phyloP scores from a whole-genome alignment of 2,888 invertebrate genomes.

The Saturnia pavonia region DNA sequence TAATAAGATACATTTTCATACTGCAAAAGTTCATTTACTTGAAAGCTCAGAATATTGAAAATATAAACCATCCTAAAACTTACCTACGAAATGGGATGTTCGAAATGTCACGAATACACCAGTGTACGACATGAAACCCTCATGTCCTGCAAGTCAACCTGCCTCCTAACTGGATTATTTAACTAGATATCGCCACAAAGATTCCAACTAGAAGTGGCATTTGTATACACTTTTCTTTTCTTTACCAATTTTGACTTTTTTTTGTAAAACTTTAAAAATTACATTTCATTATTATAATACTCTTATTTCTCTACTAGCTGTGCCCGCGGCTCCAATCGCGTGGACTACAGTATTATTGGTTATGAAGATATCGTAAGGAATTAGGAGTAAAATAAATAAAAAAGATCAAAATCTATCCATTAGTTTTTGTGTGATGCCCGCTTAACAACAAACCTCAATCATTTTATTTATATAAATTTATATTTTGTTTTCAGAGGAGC shows the following conservation, averaged over 20 bases:
- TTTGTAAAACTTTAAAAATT: too few relatives aligned
- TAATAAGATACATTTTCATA: not conserved
- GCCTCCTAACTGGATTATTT: slow-evolving; percentile 61
- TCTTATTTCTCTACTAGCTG: too few relatives aligned
- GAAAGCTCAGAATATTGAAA: slow-evolving; percentile 28
- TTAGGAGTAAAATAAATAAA: too few relatives aligned
- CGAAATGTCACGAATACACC: slow-evolving; percentile 46
- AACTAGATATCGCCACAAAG: slow-evolving; percentile 30
- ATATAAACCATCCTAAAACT: slow-evolving; percentile 29
- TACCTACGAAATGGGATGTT: slow-evolving; percentile 48
- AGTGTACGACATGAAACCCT: slow-evolving; percentile 49
- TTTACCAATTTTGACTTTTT: not conserved
- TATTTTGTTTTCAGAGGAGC: too few relatives aligned
- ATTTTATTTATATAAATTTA: too few relatives aligned
- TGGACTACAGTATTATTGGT: too few relatives aligned
- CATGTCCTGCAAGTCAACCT: slow-evolving; percentile 58
- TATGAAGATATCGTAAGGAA: too few relatives aligned
- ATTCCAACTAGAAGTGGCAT: slow-evolving; percentile 35
- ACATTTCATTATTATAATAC: too few relatives aligned
- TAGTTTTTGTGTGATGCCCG: too few relatives aligned
- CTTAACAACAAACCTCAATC: too few relatives aligned
- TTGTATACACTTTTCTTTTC: not conserved
- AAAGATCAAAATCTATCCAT: too few relatives aligned
- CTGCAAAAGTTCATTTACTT: slow-evolving; percentile 24
- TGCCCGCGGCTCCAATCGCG: too few relatives aligned